phyloP scores from a whole-genome alignment of 2,888 invertebrate species.

The Nebria brevicollis region DNA sequence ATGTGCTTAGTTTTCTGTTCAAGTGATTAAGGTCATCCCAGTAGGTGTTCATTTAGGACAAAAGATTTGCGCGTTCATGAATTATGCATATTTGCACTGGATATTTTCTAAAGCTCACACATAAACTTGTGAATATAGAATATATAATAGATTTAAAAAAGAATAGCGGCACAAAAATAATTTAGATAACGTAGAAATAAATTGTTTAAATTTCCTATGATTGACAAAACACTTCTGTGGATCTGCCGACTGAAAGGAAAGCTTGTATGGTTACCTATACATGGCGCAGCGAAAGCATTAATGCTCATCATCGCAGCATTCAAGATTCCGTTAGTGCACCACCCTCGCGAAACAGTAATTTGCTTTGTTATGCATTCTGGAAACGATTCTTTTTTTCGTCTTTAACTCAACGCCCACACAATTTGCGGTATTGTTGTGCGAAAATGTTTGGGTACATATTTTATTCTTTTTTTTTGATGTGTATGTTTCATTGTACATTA shows the following conservation, averaged over 20 bases:
- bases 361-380: conserved; percentile 56
- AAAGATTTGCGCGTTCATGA: not conserved
- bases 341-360: conserved; percentile 53
- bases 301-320: conserved; percentile 15
- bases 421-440: conserved; percentile 50
- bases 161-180: too few species aligned
- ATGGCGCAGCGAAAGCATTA: not conserved
- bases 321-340: conserved; percentile 25
- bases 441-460: conserved; percentile 41
- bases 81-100: not conserved
- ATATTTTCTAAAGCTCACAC: not conserved
- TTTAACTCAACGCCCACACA: conserved; percentile 54
- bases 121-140: not conserved
- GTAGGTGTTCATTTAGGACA: conserved; percentile 3
- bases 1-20: not conserved
- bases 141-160: too few species aligned
- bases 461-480: conserved; percentile 37
- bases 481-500: conserved; percentile 31
- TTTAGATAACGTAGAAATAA: too few species aligned
- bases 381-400: conserved; percentile 50
- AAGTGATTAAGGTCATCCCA: not conserved
- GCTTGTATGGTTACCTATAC: not conserved
- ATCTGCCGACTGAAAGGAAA: not conserved
- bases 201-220: too few species aligned
- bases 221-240: too few species aligned